Conservation (phyloP, 2,888 invertebrate species). For the Dryobota labecula region DNA sequence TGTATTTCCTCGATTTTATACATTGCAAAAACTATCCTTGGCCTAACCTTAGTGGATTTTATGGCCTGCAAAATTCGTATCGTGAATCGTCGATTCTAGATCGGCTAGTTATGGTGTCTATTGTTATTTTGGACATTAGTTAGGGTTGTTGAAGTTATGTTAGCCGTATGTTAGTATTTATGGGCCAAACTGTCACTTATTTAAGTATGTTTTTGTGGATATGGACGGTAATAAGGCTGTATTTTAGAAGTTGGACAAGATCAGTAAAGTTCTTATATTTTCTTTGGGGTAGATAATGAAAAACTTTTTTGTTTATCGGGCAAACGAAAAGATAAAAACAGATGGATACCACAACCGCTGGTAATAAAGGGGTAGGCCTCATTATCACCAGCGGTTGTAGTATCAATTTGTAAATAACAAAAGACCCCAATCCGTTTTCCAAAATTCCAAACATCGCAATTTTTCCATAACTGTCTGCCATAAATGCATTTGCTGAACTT, state of each 20-base stretch:
- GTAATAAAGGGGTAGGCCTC: too few species aligned
- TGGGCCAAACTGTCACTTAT: constrained; percentile 23
- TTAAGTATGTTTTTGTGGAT: constrained; percentile 12
- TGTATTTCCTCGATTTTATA: constrained; percentile 41
- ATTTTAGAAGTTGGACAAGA: background rate
- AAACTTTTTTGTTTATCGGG: background rate
- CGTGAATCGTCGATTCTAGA: constrained; percentile 3
- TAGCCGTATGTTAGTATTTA: constrained; percentile 34
- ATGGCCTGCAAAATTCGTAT: constrained; percentile 29
- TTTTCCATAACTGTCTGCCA: background rate
- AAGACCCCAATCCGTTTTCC: background rate
- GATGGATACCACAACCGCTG: too few species aligned
- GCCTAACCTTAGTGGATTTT: constrained; percentile 17
- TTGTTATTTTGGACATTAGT: constrained; percentile 23
- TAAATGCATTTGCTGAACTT: background rate
- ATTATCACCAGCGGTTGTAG: background rate
- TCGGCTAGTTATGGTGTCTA: background rate
- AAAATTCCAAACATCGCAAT: background rate
- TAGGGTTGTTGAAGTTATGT: constrained; percentile 3
- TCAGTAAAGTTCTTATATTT: background rate
- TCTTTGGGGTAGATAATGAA: background rate
- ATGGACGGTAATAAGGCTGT: constrained; percentile 11
- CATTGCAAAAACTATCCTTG: constrained; percentile 23
- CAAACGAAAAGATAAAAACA: background rate
- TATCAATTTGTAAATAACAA: background rate